Evolutionary conservation across 2,113 vertebrate species (phyloP).

Genomic region (Phocoena phocoena): DNA sequence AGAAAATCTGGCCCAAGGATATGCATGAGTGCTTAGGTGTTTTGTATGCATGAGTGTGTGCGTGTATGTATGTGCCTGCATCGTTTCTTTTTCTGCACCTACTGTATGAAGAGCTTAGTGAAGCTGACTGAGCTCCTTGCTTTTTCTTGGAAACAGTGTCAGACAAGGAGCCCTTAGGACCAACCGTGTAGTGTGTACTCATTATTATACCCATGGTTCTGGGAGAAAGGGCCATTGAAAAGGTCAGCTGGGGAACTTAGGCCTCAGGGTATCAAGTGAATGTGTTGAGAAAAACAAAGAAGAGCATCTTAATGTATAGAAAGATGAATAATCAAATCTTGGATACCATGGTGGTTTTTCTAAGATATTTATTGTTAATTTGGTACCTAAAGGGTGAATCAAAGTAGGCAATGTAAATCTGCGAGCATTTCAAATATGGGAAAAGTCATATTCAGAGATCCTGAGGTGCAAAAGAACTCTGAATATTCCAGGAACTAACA

Average conservation of each 20-base stretch:
- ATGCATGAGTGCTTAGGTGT: background rate
- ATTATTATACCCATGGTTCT: background rate
- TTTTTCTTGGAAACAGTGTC: background rate
- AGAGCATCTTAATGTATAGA: background rate
- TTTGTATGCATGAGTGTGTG: background rate
- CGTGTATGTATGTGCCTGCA: background rate
- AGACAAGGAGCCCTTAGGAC: background rate
- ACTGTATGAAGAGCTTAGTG: background rate
- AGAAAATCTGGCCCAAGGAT: background rate
- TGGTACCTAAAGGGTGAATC: background rate
- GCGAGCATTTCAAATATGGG: background rate
- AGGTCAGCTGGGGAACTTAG: background rate
- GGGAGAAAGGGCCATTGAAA: background rate
- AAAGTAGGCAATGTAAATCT: background rate
- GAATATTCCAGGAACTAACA: background rate
- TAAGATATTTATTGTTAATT: background rate
- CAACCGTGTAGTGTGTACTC: background rate
- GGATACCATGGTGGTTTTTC: background rate
- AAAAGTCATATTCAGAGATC: background rate
- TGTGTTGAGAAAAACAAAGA: background rate
- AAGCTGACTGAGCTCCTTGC: background rate
- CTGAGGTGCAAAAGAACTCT: background rate
- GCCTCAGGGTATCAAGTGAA: background rate
- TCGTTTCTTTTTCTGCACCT: background rate
- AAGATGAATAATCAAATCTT: background rate